These are phyloP conservation scores for Dromaius novaehollandiae DNA, from an alignment of 2,113 vertebrate species.

Conservation along the genomic window DNA sequence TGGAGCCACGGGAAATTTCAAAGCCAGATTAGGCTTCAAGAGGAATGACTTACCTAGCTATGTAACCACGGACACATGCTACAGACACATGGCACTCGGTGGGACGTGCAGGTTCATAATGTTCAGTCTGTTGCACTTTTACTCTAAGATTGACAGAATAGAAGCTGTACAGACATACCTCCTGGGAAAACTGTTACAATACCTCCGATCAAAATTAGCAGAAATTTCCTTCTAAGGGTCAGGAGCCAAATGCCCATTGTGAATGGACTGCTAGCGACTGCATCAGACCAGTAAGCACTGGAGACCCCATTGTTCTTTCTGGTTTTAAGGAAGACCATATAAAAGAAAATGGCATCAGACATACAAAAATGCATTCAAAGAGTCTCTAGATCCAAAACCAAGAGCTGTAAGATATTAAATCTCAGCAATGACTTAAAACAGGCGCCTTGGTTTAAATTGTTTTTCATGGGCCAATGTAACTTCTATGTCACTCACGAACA, in stretches of 20 bases:
- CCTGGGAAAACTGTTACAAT: neutral
- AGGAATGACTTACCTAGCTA: neutral
- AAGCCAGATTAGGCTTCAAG: neutral
- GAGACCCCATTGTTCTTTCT: neutral
- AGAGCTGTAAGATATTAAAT: neutral
- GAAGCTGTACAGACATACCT: neutral
- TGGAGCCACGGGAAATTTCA: neutral
- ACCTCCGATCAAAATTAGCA: neutral
- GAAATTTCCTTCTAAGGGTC: neutral
- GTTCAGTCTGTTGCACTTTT: neutral
- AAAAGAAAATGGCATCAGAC: neutral
- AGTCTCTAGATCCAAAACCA: neutral
- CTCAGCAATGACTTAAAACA: neutral
- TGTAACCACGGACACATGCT: neutral
- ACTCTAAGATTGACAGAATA: neutral
- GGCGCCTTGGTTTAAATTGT: neutral
- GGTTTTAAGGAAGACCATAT: neutral
- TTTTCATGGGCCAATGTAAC: neutral
- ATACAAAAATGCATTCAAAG: neutral
- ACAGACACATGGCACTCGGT: accelerated
- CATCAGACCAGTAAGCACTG: neutral
- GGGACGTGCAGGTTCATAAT: neutral
- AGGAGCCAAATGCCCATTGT: accelerated
- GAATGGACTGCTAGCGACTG: no score
- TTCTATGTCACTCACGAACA: neutral